Evolutionary conservation across 2,797 vertebrate genomes (phyloP).

Genomic region (Huso huso): DNA sequence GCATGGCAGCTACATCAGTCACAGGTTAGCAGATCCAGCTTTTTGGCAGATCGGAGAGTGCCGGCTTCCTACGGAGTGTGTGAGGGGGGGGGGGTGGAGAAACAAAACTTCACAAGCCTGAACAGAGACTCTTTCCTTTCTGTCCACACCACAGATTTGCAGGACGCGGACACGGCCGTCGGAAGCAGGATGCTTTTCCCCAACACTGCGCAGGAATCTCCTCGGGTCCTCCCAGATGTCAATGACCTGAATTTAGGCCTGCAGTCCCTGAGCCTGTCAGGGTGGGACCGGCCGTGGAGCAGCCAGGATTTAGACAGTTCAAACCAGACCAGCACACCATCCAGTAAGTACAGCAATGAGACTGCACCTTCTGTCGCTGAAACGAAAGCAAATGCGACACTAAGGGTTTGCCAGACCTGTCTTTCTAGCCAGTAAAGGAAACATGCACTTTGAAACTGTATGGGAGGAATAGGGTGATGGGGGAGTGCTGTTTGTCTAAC

Average conservation of each 20-base stretch:
- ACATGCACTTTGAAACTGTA: conserved; percentile 7
- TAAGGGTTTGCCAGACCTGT: background rate
- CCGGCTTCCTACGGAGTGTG: conserved; percentile 29
- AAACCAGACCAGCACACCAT: conserved; percentile 73
- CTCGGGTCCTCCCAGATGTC: conserved; percentile 77
- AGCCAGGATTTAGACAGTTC: conserved; percentile 80
- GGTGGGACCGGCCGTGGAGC: conserved; percentile 96
- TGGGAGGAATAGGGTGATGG: background rate
- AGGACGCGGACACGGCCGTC: conserved; percentile 77
- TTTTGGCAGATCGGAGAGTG: conserved; percentile 17
- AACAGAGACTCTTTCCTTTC: conserved; percentile 32
- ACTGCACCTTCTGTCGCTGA: background rate
- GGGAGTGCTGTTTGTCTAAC: conserved; percentile 8
- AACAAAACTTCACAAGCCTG: conserved; percentile 14
- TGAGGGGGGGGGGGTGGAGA: conserved; percentile 19
- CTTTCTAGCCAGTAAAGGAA: conserved; percentile 8
- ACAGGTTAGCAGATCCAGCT: conserved; percentile 54
- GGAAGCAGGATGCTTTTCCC: conserved; percentile 96
- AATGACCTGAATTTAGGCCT: conserved; percentile 93
- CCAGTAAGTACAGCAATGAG: conserved; percentile 66
- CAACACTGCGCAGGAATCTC: conserved; percentile 76
- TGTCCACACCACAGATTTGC: conserved; percentile 67
- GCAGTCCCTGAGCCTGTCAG: conserved; percentile 86
- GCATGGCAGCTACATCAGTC: conserved; percentile 71
- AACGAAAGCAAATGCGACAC: background rate